Percentiles rank a stretch among this genome's conserved stretches.
Conservation (phyloP, 1,140 invertebrate genomes). For the Polypedilum pembai region DNA sequence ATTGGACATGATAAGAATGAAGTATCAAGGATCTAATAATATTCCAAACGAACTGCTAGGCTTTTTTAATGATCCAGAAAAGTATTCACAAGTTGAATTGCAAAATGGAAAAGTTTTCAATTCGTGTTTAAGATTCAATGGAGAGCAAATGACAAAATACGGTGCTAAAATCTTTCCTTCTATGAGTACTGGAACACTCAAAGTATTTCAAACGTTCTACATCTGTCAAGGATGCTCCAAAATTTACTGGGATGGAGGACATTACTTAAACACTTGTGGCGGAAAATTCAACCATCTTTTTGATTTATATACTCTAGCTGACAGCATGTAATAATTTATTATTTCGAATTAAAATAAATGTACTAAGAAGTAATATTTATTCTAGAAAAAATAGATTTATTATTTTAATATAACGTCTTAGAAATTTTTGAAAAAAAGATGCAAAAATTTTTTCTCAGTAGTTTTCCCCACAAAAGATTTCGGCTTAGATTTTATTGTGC, state of each 20-base stretch:
- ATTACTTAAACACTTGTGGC: constrained; percentile 4
- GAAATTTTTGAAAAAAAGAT: background rate
- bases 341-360: background rate
- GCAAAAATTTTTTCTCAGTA: too few species aligned
- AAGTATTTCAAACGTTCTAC: background rate
- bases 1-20: constrained; percentile 43
- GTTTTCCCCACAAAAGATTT: too few species aligned
- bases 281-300: background rate
- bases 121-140: background rate
- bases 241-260: constrained; percentile 20
- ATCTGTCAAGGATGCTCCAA: background rate
- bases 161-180: background rate
- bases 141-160: background rate
- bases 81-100: background rate
- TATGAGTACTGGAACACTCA: background rate
- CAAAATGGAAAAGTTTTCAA: background rate
- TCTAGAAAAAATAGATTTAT: background rate
- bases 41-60: background rate
- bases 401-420: background rate
- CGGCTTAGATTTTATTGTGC: too few species aligned
- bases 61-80: background rate
- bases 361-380: background rate
- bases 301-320: background rate
- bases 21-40: constrained; percentile 26
- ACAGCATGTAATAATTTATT: background rate